phyloP scores from a whole-genome alignment of 2,113 vertebrate species.

The Camarhynchus parvulus region DNA sequence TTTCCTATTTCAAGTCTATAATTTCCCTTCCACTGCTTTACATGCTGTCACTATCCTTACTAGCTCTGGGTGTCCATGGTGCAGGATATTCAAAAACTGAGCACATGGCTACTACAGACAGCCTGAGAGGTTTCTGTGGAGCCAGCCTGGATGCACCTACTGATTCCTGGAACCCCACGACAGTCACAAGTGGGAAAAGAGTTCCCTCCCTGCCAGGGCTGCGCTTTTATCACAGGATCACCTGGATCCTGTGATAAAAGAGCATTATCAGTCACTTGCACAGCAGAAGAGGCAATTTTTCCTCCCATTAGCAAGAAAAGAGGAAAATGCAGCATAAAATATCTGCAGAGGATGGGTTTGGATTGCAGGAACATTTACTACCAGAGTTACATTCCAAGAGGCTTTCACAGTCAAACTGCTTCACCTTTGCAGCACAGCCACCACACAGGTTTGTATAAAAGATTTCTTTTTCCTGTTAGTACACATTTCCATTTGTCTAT shows the following conservation, averaged over 20 bases:
- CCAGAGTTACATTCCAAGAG: not conserved
- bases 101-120: not conserved
- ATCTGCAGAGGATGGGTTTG: not conserved
- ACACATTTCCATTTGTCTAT: not conserved
- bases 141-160: too few species aligned
- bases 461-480: not conserved
- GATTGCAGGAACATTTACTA: not conserved
- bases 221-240: not conserved
- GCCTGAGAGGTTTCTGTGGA: not conserved
- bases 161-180: rapidly evolving
- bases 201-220: not conserved
- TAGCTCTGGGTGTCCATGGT: not conserved
- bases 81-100: not conserved
- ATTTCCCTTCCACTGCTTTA: not conserved
- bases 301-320: not conserved
- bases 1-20: not conserved
- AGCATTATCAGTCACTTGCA: not conserved
- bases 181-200: not conserved
- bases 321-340: not conserved
- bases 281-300: not conserved
- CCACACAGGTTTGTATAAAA: not conserved
- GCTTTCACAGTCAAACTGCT: not conserved
- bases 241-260: too few species aligned
- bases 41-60: not conserved
- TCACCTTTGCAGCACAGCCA: not conserved